Conservation (phyloP, 2,888 invertebrate genomes). For the Monoplex corrugatus region DNA sequence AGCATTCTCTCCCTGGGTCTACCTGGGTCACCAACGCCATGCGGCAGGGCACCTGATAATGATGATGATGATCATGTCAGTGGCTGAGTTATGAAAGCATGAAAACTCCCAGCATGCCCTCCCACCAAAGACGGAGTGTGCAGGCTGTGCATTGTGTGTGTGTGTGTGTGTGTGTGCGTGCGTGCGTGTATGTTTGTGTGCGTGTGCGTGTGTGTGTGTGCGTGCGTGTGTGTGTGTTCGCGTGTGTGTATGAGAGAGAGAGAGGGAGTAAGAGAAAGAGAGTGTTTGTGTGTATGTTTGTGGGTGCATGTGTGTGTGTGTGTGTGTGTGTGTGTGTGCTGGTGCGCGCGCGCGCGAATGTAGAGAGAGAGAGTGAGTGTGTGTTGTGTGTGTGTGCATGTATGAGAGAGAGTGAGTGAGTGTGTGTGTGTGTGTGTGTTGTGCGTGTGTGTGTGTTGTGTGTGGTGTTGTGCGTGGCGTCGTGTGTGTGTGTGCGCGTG, state of each 20-base stretch:
- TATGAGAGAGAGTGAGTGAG: too few species aligned
- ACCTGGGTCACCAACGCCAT: too few species aligned
- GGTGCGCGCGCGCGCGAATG: neutral
- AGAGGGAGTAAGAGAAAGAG: too few species aligned
- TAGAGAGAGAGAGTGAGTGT: too few species aligned
- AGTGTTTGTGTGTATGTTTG: neutral
- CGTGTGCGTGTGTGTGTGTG: constrained; percentile 19
- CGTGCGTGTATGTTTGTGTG: neutral
- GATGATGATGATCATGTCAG: too few species aligned
- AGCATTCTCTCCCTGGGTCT: too few species aligned
- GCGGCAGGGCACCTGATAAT: too few species aligned
- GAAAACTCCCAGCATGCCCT: too few species aligned
- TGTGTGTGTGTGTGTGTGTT: too few species aligned
- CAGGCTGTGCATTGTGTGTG: neutral
- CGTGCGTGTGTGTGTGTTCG: constrained; percentile 7
- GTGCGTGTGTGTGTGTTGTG: too few species aligned
- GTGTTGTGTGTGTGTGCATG: neutral
- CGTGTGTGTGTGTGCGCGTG: neutral
- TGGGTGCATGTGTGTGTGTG: neutral
- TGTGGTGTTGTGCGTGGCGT: neutral
- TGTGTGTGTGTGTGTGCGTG: too few species aligned
- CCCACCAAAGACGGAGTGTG: neutral
- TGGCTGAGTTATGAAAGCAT: too few species aligned
- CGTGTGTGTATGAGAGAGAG: neutral
- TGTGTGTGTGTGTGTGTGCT: neutral